Evolutionary conservation across 2,888 invertebrate species (phyloP).

Genomic region (Plemyria rubiginata): DNA sequence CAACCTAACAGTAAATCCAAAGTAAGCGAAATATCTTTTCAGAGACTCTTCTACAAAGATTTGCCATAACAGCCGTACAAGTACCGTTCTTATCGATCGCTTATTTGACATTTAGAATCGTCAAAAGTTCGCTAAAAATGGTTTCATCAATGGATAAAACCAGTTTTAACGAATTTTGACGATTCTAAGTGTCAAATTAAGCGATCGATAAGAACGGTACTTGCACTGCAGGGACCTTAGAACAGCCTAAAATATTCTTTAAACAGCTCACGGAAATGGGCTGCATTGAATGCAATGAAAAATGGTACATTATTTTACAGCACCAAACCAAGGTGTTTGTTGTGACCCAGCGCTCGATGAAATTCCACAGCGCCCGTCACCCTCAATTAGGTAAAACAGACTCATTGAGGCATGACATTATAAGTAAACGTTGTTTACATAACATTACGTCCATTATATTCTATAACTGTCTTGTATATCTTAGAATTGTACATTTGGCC

Average conservation of each 20-base stretch:
- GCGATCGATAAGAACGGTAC: too few species aligned
- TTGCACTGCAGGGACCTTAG: too few species aligned
- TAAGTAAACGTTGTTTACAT: slow-evolving; percentile 36
- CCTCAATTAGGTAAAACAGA: slow-evolving; percentile 32
- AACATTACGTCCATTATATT: slow-evolving; percentile 29
- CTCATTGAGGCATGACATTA: slow-evolving; percentile 31
- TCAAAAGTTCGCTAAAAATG: too few species aligned
- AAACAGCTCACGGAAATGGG: neutral
- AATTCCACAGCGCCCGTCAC: slow-evolving; percentile 20
- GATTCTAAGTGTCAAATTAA: too few species aligned
- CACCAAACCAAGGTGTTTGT: neutral
- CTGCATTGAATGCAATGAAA: neutral
- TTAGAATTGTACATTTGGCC: neutral
- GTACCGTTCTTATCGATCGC: too few species aligned
- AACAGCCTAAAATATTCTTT: neutral
- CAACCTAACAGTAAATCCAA: too few species aligned
- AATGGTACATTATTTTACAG: neutral
- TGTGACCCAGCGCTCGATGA: neutral
- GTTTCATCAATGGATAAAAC: too few species aligned
- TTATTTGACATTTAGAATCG: too few species aligned
- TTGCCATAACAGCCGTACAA: too few species aligned
- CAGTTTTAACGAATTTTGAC: too few species aligned
- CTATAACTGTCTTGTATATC: slow-evolving; percentile 26
- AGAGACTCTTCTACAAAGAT: too few species aligned
- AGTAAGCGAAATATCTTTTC: too few species aligned